phyloP scores from a whole-genome alignment of 2,888 invertebrate genomes.

The Chrysina gloriosa region DNA sequence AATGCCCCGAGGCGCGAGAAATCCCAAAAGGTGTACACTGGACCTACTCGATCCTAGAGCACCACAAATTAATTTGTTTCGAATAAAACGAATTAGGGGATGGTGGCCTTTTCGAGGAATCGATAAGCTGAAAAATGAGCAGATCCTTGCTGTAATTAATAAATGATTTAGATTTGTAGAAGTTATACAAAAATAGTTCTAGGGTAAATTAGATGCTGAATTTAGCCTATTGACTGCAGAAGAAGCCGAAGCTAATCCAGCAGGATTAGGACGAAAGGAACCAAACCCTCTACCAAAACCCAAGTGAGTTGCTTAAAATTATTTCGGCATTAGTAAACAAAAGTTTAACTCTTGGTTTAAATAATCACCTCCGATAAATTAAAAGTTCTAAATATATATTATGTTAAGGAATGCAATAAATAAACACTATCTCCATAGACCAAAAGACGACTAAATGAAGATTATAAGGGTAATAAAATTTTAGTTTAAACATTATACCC shows the following conservation, averaged over 20 bases:
- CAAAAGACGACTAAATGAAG: no score
- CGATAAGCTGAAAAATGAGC: constrained; percentile 52
- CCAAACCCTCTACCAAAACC: constrained; percentile 74
- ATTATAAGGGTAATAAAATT: no score
- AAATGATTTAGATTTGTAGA: neutral
- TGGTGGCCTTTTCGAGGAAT: constrained; percentile 76
- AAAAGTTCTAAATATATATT: neutral
- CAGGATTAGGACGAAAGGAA: constrained; percentile 73
- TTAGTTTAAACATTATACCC: neutral
- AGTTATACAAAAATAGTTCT: constrained; percentile 45
- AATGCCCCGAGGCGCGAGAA: constrained; percentile 70
- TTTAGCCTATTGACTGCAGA: constrained; percentile 70
- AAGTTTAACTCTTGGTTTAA: no score
- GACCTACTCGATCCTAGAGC: constrained; percentile 62
- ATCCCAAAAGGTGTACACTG: constrained; percentile 65
- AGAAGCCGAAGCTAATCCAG: constrained; percentile 73
- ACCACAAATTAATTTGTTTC: constrained; percentile 75
- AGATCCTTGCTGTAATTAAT: constrained; percentile 54
- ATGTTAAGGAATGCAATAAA: neutral
- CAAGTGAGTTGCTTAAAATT: constrained; percentile 65
- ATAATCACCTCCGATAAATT: no score
- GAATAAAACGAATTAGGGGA: constrained; percentile 68
- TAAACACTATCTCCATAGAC: no score
- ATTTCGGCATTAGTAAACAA: no score
- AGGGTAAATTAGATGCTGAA: constrained; percentile 80